phyloP scores from a whole-genome alignment of 1,140 invertebrate genomes.

The Dendroctonus valens region DNA sequence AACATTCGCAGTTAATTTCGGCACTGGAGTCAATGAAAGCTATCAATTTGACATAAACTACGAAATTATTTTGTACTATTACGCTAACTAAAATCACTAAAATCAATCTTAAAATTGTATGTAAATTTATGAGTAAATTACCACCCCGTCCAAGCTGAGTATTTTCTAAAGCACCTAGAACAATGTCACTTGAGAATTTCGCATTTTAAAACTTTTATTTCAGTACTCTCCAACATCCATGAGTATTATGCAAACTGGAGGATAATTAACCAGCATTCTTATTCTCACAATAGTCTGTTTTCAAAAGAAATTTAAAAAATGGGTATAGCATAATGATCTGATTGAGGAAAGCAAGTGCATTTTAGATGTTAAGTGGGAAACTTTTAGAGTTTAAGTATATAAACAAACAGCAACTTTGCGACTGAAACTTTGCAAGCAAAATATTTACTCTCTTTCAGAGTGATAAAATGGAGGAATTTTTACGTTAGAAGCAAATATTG shows the following conservation, averaged over 20 bases:
- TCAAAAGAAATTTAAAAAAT: slow-evolving; percentile 11
- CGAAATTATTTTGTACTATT: too few species aligned
- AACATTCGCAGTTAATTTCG: too few species aligned
- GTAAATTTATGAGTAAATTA: too few species aligned
- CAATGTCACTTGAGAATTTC: too few species aligned
- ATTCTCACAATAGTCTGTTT: background rate
- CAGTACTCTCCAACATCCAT: too few species aligned
- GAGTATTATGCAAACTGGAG: background rate
- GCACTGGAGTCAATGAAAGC: too few species aligned
- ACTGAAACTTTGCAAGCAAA: slow-evolving; percentile 16
- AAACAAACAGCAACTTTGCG: slow-evolving; percentile 16
- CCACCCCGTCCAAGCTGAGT: too few species aligned
- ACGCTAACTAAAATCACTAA: too few species aligned
- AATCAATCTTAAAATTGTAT: too few species aligned
- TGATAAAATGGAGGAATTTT: slow-evolving; percentile 7
- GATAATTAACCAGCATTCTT: slow-evolving; percentile 1
- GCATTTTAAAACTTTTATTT: too few species aligned
- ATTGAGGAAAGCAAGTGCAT: slow-evolving; percentile 19
- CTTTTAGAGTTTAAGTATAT: slow-evolving; percentile 18
- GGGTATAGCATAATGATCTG: slow-evolving; percentile 11
- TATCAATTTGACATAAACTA: too few species aligned
- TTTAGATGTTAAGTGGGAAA: slow-evolving; percentile 13
- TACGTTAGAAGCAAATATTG: slow-evolving; percentile 1
- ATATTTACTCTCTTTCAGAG: slow-evolving; percentile 15
- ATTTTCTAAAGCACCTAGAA: too few species aligned